phyloP scores from a whole-genome alignment of 2,113 vertebrate genomes.

The Archilochus colubris region DNA sequence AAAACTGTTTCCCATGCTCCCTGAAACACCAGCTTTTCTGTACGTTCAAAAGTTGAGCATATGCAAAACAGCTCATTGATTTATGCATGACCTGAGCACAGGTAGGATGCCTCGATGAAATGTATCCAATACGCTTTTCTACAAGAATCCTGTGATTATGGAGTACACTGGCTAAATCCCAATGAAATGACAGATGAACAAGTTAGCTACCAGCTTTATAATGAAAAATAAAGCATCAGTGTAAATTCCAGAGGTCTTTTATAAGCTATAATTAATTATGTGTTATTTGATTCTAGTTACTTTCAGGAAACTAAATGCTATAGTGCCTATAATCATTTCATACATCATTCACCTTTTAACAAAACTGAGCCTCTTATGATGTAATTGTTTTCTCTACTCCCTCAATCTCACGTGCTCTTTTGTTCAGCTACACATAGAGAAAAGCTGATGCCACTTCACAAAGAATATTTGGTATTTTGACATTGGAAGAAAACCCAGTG shows the following conservation, averaged over 20 bases:
- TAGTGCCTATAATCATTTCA: background rate
- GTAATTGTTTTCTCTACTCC: background rate
- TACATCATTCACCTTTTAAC: background rate
- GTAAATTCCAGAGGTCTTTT: background rate
- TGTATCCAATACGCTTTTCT: background rate
- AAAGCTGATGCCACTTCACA: background rate
- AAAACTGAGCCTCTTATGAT: background rate
- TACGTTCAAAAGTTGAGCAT: background rate
- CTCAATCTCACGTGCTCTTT: background rate
- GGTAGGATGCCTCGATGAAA: background rate
- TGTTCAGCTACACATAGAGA: background rate
- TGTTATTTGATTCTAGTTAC: background rate
- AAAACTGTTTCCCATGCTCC: background rate
- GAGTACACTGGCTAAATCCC: background rate
- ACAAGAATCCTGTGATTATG: background rate
- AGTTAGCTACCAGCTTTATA: background rate
- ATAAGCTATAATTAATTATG: background rate
- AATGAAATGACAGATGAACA: background rate
- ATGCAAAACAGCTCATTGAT: background rate
- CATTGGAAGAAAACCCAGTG: background rate
- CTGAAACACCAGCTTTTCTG: background rate
- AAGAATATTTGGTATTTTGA: background rate
- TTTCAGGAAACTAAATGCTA: background rate
- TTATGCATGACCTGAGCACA: background rate
- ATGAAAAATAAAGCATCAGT: background rate